Evolutionary conservation across 2,888 invertebrate genomes (phyloP).

Genomic region (Crepidodera aurea): DNA sequence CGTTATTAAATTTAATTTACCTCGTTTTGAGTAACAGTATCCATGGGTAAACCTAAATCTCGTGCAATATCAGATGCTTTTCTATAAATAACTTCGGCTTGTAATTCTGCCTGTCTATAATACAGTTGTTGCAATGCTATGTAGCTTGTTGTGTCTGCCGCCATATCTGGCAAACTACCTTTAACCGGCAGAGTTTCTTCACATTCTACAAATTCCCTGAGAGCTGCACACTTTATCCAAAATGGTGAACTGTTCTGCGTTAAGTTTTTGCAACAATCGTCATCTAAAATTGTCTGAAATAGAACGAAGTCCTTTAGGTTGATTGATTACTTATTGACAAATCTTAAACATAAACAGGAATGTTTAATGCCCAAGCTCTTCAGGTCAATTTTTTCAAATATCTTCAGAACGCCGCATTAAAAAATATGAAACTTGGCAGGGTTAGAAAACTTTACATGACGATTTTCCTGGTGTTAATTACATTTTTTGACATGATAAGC

Average conservation of each 20-base stretch:
- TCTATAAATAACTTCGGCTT: constrained; percentile 82
- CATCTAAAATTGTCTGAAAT: constrained; percentile 71
- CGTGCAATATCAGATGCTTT: constrained; percentile 82
- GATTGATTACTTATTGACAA: no score
- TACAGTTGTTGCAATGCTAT: constrained; percentile 89
- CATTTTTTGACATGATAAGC: no score
- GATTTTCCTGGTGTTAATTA: no score
- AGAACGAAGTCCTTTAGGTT: no score
- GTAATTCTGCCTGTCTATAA: constrained; percentile 81
- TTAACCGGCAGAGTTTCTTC: constrained; percentile 87
- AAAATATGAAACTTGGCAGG: no score
- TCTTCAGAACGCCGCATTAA: no score
- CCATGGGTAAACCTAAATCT: constrained; percentile 78
- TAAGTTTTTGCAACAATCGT: constrained; percentile 80
- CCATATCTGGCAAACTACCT: constrained; percentile 95
- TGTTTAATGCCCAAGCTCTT: no score
- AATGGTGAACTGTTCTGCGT: constrained; percentile 83
- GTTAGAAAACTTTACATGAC: no score
- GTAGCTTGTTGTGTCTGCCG: constrained; percentile 91
- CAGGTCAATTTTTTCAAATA: no score
- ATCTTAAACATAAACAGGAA: no score
- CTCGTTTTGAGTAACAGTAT: constrained; percentile 78
- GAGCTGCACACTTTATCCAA: constrained; percentile 91
- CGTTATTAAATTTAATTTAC: no score
- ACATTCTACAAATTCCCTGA: constrained; percentile 81